A percentile compares a stretch with the other conserved stretches of the same genome.
phyloP scores from a whole-genome alignment of 2,888 invertebrate genomes.

The Aspidiotus destructor region DNA sequence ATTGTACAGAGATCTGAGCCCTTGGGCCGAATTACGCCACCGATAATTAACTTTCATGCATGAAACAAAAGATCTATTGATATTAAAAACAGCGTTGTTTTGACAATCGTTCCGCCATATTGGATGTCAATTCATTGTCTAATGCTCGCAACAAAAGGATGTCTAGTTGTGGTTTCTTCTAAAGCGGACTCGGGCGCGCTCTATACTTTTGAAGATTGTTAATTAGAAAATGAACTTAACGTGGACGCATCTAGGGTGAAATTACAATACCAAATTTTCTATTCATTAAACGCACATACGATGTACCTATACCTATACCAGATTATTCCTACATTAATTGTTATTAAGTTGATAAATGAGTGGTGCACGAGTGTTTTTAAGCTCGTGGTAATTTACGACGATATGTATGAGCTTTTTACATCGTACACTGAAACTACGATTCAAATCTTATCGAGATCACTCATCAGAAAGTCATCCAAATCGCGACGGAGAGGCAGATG shows the following conservation, averaged over 20 bases:
- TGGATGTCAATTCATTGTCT: constrained; percentile 18
- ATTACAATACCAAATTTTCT: neutral
- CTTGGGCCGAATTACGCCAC: constrained; percentile 32
- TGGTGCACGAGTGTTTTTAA: no score
- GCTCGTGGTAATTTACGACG: no score
- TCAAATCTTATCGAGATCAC: no score
- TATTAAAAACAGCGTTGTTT: constrained; percentile 18
- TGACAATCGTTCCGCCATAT: constrained; percentile 27
- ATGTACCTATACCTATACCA: no score
- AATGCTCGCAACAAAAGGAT: constrained; percentile 12
- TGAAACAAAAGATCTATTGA: constrained; percentile 24
- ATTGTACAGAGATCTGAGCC: constrained; percentile 15
- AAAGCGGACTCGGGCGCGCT: neutral
- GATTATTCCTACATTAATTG: no score
- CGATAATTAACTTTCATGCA: constrained; percentile 29
- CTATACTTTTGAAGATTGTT: constrained; percentile 3
- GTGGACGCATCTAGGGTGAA: neutral
- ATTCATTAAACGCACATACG: no score
- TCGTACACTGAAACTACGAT: no score
- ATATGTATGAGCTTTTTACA: no score
- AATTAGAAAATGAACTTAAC: neutral
- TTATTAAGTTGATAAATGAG: no score
- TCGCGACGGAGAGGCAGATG: no score
- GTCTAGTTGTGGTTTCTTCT: constrained; percentile 1
- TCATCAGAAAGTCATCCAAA: no score